Evolutionary conservation across 2,888 invertebrate genomes (phyloP).

Genomic region (Scaptomyza cyrtandrae): DNA sequence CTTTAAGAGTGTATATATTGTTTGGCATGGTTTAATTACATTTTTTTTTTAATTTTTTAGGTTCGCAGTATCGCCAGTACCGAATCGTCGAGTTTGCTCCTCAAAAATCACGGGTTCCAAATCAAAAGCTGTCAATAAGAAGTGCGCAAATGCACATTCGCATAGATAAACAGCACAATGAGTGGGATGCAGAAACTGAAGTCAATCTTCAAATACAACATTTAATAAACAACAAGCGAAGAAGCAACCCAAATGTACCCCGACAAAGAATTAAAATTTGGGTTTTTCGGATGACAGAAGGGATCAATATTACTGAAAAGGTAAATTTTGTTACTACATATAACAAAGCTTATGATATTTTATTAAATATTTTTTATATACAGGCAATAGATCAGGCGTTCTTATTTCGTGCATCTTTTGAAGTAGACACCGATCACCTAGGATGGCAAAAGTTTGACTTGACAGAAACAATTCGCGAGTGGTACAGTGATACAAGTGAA

Average conservation of each 20-base stretch:
- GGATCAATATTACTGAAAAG: slow-evolving; percentile 72
- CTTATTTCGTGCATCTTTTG: slow-evolving; percentile 86
- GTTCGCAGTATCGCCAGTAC: slow-evolving; percentile 93
- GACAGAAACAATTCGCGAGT: slow-evolving; percentile 90
- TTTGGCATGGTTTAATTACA: background rate
- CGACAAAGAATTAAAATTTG: slow-evolving; percentile 78
- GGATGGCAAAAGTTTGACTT: slow-evolving; percentile 96
- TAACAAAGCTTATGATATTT: background rate
- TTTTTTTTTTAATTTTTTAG: slow-evolving; percentile 85
- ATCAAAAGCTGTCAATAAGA: slow-evolving; percentile 88
- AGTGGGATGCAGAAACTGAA: slow-evolving; percentile 33
- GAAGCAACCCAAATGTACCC: slow-evolving; percentile 17
- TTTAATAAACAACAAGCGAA: slow-evolving; percentile 36
- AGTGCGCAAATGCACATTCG: slow-evolving; percentile 92
- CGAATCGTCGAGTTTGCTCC: slow-evolving; percentile 93
- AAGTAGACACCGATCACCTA: slow-evolving; percentile 87
- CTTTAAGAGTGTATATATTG: no score
- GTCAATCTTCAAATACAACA: slow-evolving; percentile 27
- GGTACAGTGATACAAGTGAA: slow-evolving; percentile 85
- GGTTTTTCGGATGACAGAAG: slow-evolving; percentile 80
- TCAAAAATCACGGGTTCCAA: slow-evolving; percentile 86
- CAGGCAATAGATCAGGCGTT: slow-evolving; percentile 87
- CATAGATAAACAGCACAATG: slow-evolving; percentile 64
- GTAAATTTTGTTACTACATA: slow-evolving; percentile 52
- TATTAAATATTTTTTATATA: background rate